These are phyloP conservation scores for Cydia splendana DNA, from an alignment of 1,140 invertebrate species.

Conservation along the genomic window DNA sequence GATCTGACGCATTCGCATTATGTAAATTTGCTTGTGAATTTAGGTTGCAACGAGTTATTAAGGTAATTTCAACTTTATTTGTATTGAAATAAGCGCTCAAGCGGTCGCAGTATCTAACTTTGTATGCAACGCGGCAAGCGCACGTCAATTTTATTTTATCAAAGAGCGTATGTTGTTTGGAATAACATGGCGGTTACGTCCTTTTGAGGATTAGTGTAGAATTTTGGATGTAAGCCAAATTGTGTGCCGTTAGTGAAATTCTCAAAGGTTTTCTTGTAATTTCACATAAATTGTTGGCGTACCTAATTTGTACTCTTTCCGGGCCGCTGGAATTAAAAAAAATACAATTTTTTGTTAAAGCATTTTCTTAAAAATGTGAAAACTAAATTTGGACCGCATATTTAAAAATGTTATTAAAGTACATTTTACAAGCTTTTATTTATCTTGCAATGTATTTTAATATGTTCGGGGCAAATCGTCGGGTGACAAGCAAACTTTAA, in stretches of 20 bases:
- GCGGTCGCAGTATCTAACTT: not conserved
- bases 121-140: not conserved
- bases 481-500: no score
- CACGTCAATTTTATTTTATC: not conserved
- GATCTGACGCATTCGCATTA: not conserved
- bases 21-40: not conserved
- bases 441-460: no score
- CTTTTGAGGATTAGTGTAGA: not conserved
- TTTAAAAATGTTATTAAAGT: no score
- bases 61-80: not conserved
- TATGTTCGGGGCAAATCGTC: no score
- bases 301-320: not conserved
- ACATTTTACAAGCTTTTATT: no score
- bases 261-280: not conserved
- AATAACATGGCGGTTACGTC: not conserved
- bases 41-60: not conserved
- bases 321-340: not conserved
- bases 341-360: not conserved
- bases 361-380: no score
- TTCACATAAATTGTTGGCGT: not conserved
- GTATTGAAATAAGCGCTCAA: not conserved
- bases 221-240: constrained; percentile 14
- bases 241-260: not conserved
- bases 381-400: no score
- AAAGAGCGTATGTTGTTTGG: not conserved